Evolutionary conservation across 2,113 vertebrate species (phyloP).

Genomic region (Lanius collurio): DNA sequence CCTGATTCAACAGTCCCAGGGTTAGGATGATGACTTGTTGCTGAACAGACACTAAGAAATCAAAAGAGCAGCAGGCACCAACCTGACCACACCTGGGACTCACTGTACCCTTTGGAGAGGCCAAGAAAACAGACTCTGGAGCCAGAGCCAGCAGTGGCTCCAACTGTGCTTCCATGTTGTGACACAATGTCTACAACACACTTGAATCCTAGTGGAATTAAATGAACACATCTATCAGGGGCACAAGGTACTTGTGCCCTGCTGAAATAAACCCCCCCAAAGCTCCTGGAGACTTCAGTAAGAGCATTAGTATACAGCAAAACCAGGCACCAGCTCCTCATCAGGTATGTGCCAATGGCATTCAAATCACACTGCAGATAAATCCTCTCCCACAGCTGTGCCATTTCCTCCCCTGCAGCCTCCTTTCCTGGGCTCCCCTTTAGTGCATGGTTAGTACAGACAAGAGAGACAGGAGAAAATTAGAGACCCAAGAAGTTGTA

Average conservation of each 20-base stretch:
- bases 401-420: background rate
- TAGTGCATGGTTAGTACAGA: slow-evolving; percentile 45
- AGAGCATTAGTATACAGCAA: background rate
- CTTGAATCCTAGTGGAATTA: background rate
- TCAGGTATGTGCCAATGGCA: background rate
- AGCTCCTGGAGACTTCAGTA: background rate
- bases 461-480: slow-evolving; percentile 22
- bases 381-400: background rate
- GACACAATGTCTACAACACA: background rate
- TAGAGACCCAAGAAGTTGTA: slow-evolving; percentile 38
- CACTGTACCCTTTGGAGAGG: background rate
- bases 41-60: background rate
- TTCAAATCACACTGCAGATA: background rate
- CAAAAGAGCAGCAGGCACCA: slow-evolving; percentile 3
- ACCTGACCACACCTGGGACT: background rate
- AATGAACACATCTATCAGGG: background rate
- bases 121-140: background rate
- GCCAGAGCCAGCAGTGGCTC: background rate
- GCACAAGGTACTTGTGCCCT: background rate
- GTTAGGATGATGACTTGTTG: background rate
- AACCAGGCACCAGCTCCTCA: background rate
- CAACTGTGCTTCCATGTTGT: background rate
- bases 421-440: slow-evolving; percentile 24
- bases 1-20: background rate
- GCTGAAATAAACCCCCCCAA: background rate